phyloP scores from a whole-genome alignment of 53 echinoderm and acorn worm species.

The Patiria pectinifera region DNA sequence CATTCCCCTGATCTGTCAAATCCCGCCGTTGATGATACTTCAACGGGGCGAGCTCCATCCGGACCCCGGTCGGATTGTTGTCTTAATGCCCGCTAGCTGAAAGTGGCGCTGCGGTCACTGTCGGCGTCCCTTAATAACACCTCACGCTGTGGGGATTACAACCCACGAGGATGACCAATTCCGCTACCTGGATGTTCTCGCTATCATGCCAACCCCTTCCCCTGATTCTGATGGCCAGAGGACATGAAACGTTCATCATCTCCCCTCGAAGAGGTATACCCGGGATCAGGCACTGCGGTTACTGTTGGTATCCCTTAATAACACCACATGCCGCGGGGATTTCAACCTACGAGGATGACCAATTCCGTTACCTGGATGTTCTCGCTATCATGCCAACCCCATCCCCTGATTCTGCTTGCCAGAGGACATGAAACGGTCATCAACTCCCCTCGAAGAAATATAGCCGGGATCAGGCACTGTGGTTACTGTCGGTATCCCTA shows the following conservation, averaged over 20 bases:
- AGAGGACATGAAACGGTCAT: background rate
- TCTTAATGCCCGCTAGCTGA: too few species aligned
- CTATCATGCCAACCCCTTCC: background rate
- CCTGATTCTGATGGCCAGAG: background rate
- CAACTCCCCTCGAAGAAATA: background rate
- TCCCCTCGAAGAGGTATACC: background rate
- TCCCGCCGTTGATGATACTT: background rate
- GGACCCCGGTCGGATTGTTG: background rate
- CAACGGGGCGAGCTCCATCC: background rate
- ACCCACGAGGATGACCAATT: too few species aligned
- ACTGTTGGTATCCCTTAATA: too few species aligned
- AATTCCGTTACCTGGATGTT: too few species aligned
- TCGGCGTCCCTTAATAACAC: background rate
- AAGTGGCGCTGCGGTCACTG: background rate
- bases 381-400: background rate
- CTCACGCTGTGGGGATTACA: background rate
- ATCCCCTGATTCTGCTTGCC: background rate
- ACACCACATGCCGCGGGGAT: too few species aligned
- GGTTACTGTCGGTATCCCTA: background rate
- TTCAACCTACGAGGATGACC: too few species aligned
- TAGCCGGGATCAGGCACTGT: background rate
- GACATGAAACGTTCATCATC: background rate
- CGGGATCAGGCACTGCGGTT: too few species aligned
- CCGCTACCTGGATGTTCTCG: background rate
- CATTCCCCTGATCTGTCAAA: background rate